phyloP scores from a whole-genome alignment of 2,797 vertebrate genomes.

The Macropus fuliginosus region DNA sequence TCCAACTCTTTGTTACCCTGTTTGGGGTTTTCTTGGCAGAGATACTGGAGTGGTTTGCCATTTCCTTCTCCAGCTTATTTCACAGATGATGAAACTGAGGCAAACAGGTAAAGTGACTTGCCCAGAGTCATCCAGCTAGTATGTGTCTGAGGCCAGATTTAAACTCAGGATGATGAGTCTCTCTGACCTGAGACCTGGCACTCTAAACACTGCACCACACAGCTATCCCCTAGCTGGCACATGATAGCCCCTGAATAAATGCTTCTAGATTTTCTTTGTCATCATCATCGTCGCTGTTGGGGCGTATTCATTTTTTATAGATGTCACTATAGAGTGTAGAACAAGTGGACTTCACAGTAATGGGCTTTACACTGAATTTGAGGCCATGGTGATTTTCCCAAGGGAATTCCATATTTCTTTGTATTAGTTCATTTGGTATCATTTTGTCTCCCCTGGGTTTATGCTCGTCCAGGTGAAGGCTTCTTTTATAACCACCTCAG shows the following conservation, averaged over 20 bases:
- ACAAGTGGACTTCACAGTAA: not conserved
- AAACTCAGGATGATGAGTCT: not conserved
- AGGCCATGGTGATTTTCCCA: not conserved
- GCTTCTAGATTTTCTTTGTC: not conserved
- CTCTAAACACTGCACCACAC: not conserved
- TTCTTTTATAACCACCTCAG: not conserved
- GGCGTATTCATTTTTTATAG: not conserved
- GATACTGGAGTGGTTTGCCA: not conserved
- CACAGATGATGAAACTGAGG: not conserved
- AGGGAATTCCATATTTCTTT: conserved; percentile 11
- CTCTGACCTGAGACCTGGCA: not conserved
- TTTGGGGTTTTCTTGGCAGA: not conserved
- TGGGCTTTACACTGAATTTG: not conserved
- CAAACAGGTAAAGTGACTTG: not conserved
- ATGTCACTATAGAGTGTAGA: not conserved
- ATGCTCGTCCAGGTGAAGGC: not conserved
- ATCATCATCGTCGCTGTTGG: not conserved
- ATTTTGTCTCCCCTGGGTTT: not conserved
- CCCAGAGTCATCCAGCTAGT: not conserved
- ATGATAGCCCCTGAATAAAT: not conserved
- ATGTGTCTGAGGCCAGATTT: not conserved
- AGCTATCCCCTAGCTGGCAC: not conserved
- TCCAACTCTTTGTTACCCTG: not conserved
- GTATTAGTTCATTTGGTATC: not conserved
- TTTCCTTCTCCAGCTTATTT: not conserved